A percentile compares a stretch with the other conserved stretches of the same genome.
phyloP scores from a whole-genome alignment of 37 sponge, comb jelly and placozoan species.

The Spongia lamella region DNA sequence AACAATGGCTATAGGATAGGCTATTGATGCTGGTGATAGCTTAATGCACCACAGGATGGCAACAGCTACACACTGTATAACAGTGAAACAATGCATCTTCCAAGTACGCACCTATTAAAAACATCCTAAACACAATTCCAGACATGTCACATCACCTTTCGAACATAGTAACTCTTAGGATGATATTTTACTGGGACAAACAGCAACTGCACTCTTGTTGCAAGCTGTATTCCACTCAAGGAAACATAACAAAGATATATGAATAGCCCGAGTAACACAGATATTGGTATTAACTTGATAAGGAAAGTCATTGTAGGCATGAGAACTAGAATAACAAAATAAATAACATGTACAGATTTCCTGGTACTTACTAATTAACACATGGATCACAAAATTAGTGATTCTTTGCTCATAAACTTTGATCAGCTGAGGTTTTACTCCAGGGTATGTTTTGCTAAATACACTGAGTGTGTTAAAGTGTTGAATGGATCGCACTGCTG shows the following conservation, averaged over 20 bases:
- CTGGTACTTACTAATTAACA: constrained; percentile 59
- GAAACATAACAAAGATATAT: constrained; percentile 67
- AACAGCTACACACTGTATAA: constrained; percentile 46
- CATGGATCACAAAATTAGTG: constrained; percentile 61
- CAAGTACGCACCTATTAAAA: constrained; percentile 51
- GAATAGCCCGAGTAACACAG: constrained; percentile 75
- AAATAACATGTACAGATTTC: background rate
- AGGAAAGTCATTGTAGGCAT: constrained; percentile 34
- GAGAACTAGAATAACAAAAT: constrained; percentile 27
- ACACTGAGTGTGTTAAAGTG: constrained; percentile 66
- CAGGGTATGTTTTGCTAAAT: constrained; percentile 61
- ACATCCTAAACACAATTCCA: background rate
- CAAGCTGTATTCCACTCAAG: constrained; percentile 60
- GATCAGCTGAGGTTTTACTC: constrained; percentile 72
- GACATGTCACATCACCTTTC: constrained; percentile 18
- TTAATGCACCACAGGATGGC: constrained; percentile 61
- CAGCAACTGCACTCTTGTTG: constrained; percentile 49
- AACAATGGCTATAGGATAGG: constrained; percentile 59
- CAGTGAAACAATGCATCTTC: constrained; percentile 67
- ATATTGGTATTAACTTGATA: constrained; percentile 53
- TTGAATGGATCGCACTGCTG: constrained; percentile 70
- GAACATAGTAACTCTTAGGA: constrained; percentile 51
- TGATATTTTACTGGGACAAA: constrained; percentile 66
- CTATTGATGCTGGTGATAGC: constrained; percentile 49
- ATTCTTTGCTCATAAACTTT: constrained; percentile 78